Percentiles rank a stretch among this genome's conserved stretches.
phyloP scores from a whole-genome alignment of 2,888 invertebrate species.

The Drosophila prostipennis region DNA sequence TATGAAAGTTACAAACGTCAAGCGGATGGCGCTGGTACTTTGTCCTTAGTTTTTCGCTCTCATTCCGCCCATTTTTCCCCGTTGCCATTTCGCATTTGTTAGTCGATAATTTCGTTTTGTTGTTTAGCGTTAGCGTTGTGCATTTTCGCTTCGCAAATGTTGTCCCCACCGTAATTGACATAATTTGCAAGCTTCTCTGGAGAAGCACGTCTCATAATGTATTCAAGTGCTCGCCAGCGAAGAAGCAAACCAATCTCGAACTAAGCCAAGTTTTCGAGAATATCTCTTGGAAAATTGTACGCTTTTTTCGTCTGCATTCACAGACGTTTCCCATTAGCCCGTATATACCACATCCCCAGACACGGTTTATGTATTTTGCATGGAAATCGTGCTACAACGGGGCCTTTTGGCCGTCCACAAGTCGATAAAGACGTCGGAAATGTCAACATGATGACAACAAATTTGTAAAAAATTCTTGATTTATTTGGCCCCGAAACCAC shows the following conservation, averaged over 20 bases:
- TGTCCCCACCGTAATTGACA: slow-evolving; percentile 45
- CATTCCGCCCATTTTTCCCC: slow-evolving; percentile 3
- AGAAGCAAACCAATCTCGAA: slow-evolving; percentile 23
- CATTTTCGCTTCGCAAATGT: slow-evolving; percentile 41
- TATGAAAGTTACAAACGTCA: slow-evolving; percentile 50
- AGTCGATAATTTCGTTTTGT: slow-evolving; percentile 45
- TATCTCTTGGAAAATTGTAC: slow-evolving; percentile 15
- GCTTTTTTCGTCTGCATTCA: slow-evolving; percentile 44
- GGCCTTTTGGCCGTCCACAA: slow-evolving; percentile 38
- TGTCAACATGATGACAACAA: slow-evolving; percentile 79
- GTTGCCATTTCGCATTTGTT: slow-evolving; percentile 36
- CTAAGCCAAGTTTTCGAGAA: slow-evolving; percentile 33
- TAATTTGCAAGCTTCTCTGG: slow-evolving; percentile 41
- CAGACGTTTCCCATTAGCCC: slow-evolving; percentile 49
- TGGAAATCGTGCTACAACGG: slow-evolving; percentile 42
- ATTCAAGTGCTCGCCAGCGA: slow-evolving; percentile 23
- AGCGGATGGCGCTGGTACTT: slow-evolving; percentile 23
- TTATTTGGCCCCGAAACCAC: slow-evolving; percentile 60
- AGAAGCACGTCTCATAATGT: slow-evolving; percentile 33
- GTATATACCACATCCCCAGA: slow-evolving; percentile 21
- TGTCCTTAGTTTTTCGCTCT: slow-evolving; percentile 18
- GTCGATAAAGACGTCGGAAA: slow-evolving; percentile 74
- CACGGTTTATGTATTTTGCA: slow-evolving; percentile 42
- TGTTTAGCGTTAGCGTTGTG: slow-evolving; percentile 23
- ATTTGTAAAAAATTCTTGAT: slow-evolving; percentile 80